These are phyloP conservation scores for Apeltes quadracus DNA, from an alignment of 2,113 vertebrate genomes.

Conservation along the genomic window DNA sequence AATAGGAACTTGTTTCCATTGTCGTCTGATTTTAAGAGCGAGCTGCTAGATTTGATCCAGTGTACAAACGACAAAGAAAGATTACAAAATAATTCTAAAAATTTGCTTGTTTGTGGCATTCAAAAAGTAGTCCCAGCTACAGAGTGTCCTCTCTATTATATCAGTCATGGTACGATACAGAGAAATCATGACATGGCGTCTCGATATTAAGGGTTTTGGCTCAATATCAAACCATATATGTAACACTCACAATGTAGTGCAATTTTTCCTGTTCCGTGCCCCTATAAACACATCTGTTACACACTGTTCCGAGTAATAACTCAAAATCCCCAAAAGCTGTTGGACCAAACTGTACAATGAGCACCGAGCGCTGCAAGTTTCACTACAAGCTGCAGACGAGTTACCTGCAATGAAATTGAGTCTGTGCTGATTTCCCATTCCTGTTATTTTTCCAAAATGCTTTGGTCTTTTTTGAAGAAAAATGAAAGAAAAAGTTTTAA, in stretches of 20 bases:
- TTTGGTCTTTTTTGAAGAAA: slow-evolving; percentile 31
- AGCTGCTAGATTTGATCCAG: not conserved
- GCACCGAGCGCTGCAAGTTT: not conserved
- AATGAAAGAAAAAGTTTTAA: not conserved
- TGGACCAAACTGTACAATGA: no score
- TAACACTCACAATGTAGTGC: not conserved
- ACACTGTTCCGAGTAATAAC: not conserved
- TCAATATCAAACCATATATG: slow-evolving; percentile 1
- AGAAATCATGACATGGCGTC: not conserved
- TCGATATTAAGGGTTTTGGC: not conserved
- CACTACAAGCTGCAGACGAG: not conserved
- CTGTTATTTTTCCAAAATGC: slow-evolving; percentile 11
- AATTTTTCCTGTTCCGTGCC: not conserved
- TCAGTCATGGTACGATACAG: not conserved
- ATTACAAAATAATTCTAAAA: not conserved
- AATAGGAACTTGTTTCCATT: not conserved
- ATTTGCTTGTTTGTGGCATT: not conserved
- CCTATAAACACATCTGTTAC: not conserved
- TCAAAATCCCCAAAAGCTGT: not conserved
- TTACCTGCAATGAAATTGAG: slow-evolving; percentile 7
- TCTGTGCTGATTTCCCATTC: slow-evolving; percentile 1
- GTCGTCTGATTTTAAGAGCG: not conserved
- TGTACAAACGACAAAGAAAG: not conserved
- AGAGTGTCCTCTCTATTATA: not conserved
- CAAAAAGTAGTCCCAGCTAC: not conserved